Evolutionary conservation across 2,888 invertebrate species (phyloP), one percentile per base, ranked within the genome.

Genomic region (Tachystola acroxantha): DNA sequence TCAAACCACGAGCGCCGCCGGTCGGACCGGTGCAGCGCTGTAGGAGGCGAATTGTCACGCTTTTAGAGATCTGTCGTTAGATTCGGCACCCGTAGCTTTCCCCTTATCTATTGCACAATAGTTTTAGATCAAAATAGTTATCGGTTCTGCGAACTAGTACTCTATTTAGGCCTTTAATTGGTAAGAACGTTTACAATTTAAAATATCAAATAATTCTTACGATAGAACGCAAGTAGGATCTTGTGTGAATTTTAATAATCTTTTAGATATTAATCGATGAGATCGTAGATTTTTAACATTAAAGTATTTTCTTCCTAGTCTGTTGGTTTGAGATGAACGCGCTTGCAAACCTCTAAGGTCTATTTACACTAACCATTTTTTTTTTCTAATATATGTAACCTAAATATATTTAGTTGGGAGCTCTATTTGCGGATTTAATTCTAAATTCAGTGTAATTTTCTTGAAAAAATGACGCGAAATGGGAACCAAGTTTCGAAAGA

Each of bases 81-180:
- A 25, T 25, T 40, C 46, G 53, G 50, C 50, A 48, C 53, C 49
- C 48, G 36, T 47, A 45, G 42, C 16, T 43, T 40, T 35, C 27
- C 16, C 6, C 10, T 29, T n/a, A 27, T 34, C 28, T 16, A 11
- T 26, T 28, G 20, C 19, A 16, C 27, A 28, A 34, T 28, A 12
- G n/a, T 7, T 4, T 9, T 12, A 32, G 22, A 32, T 22, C 20
- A 32, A 32, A 14, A 19, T 24, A 32, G 4, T 13, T n/a, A 4
- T n/a, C 24, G 2, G 24, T 24, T 24, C n/a, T 24, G n/a, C n/a
- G 24, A n/a, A 24, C n/a, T 9, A n/a, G n/a, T n/a, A n/a, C n/a
- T 24, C n/a, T 4, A 24, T n/a, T n/a, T 24, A n/a, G 9, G 1
- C 24, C n/a, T 24, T 2, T 4, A n/a, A 24, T 24, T n/a, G n/a